Evolutionary conservation across 2,888 invertebrate genomes (phyloP), one percentile per base, ranked within the genome.

Genomic region (Geotrupes spiniger): DNA sequence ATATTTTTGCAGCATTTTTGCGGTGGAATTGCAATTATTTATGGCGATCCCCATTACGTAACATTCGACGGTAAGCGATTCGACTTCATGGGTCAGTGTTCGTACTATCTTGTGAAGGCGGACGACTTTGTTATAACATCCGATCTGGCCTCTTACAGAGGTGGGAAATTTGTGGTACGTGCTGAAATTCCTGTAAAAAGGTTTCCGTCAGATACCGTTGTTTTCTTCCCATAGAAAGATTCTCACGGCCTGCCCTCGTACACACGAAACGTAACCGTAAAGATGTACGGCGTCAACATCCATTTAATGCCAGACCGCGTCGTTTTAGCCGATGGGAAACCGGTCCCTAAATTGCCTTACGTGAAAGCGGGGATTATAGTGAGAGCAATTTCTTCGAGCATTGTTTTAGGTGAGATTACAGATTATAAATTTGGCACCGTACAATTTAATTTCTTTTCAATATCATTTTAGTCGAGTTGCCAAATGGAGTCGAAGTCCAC

Each of bases 11-110:
- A 71, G 69, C 61, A 71, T 25, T 61, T 79, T 9, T 94, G 94
- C 70, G 86, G 87, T 2, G 85, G 88, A 0, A 83, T 91, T n/a
- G 94, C 94, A 69, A 80, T 87, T 0, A 87, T 89, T 0, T 79
- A 90, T 31, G 93, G 93, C 0, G 92, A 93, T 77, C 92, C 93
- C 0, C 94, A 94, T 75, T 94, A 92, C 73, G 80, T 81, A 38
- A 94, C 94, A 0, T 95, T 95, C 68, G 94, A 95, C 71, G 93
- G 93, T 0, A 82, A 81, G 55, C 82, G 83, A 1, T 95, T 80
- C 69, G 87, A 92, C 73, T 94, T 94, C 71, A 92, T 92, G 90
- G 94, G 93, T 0, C 86, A 85, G 61, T 94, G 94, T 70, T 84
- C 87, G 0, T 94, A 94, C 69, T 86, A 88, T 65, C 73, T 94